These are phyloP conservation scores for Drosophila buzzatii DNA, from an alignment of 2,888 invertebrate species.

Conservation along the genomic window DNA sequence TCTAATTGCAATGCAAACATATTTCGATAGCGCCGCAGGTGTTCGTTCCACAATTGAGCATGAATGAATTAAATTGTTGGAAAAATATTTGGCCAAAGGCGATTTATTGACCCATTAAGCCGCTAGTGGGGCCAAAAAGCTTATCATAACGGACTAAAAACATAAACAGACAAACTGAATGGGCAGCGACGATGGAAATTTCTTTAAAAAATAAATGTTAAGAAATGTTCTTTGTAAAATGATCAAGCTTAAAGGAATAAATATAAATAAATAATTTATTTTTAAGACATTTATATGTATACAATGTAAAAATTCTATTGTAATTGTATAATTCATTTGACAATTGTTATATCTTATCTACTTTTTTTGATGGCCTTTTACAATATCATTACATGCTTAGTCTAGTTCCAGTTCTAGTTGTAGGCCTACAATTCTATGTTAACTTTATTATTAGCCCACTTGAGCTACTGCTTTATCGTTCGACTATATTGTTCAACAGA, in stretches of 20 bases:
- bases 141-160: slow-evolving; percentile 4
- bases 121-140: neutral
- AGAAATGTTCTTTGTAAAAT: neutral
- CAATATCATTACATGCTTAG: neutral
- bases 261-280: neutral
- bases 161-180: neutral
- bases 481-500: neutral
- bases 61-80: slow-evolving; percentile 68
- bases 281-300: neutral
- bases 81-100: slow-evolving; percentile 61
- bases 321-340: neutral
- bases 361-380: too few species aligned
- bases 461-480: neutral
- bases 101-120: slow-evolving; percentile 46
- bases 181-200: neutral
- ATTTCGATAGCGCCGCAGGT: slow-evolving; percentile 51
- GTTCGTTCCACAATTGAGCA: slow-evolving; percentile 49
- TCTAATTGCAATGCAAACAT: slow-evolving; percentile 77
- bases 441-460: neutral
- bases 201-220: neutral
- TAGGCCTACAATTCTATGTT: neutral
- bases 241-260: neutral
- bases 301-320: neutral
- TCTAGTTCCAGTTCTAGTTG: neutral
- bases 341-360: too few species aligned